Evolutionary conservation across 2,888 invertebrate genomes (phyloP).

Genomic region (Callosobruchus maculatus): DNA sequence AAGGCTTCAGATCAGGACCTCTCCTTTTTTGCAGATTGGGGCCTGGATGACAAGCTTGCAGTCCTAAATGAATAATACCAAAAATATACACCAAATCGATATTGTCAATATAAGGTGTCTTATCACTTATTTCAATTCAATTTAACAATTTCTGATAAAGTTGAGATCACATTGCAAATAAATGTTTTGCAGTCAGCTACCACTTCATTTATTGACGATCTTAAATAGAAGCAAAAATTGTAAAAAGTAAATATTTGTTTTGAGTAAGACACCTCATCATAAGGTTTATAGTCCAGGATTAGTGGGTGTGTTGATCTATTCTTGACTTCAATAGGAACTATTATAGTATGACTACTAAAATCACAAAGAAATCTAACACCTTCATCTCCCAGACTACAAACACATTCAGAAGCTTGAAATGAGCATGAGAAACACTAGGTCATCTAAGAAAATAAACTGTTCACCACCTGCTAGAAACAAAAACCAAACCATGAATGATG

Average conservation of each 20-base stretch:
- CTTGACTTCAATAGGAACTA: no score
- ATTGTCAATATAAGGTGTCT: not conserved
- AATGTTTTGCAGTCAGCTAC: no score
- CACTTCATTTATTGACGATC: no score
- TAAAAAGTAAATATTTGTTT: not conserved
- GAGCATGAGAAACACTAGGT: not conserved
- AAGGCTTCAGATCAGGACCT: constrained; percentile 83
- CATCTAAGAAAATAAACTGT: not conserved
- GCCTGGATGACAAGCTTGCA: constrained; percentile 86
- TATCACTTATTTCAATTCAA: not conserved
- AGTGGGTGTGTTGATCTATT: no score
- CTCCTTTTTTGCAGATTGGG: constrained; percentile 85
- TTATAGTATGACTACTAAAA: no score
- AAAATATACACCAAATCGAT: not conserved
- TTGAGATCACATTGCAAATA: no score
- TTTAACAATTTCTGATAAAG: no score
- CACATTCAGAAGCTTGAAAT: not conserved
- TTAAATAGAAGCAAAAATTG: no score
- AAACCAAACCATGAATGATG: not conserved
- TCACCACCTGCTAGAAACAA: not conserved
- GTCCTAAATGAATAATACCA: constrained; percentile 53
- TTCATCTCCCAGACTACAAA: not conserved
- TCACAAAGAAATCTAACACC: no score
- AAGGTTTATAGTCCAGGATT: not conserved
- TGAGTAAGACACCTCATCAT: not conserved